Base-by-base conservation (phyloP, 1,140 invertebrate genomes). In the Eufriesea mexicana region DNA sequence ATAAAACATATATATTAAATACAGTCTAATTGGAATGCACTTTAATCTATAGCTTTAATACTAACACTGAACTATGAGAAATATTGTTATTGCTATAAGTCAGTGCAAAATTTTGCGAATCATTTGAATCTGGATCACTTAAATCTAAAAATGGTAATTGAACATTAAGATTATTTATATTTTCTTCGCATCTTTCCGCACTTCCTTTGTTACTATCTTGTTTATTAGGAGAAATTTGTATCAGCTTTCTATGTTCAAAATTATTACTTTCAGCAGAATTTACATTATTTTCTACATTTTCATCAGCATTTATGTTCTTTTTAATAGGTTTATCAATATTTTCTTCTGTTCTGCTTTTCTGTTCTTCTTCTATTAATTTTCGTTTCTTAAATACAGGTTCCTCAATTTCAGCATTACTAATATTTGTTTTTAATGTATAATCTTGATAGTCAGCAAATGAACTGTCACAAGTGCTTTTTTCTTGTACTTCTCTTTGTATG, bases 61-160 rank as follows among this genome's bases (percentile, higher is more conserved):
- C 71, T 81, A 47, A 81, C 79, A 4, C 10, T 18, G 10, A 8
- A 57, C n/a, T 28, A 49, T 0, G 6, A 23, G 12, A 35, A 23
- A 45, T 35, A 61, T 79, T 64, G 45, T 86, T 67, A 49, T 90
- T 77, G 10, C 9, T 14, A 23, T 28, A 23, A 18, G 18, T 9
- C 18, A 45, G 35, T 51, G 16, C 9, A n/a, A 80, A 62, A 2
- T 51, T 45, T 28, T 70, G 80, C 2, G n/a, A 51, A 62, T 87
- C 71, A 57, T 87, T 81, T 57, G 91, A 90, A 82, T 92, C 91
- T 51, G 91, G 89, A 14, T 92, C 91, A 67, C 92, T 92, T 84
- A 92, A 86, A 80, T 85, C 59, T n/a, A 83, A 81, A 73, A 28
- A 6, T 42, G 79, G 73, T 61, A 88, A 42, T 6, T 25, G 45